Percentiles rank a stretch among this genome's conserved stretches.
phyloP scores from a whole-genome alignment of 1,140 invertebrate genomes.

The Cheumatopsyche charites region DNA sequence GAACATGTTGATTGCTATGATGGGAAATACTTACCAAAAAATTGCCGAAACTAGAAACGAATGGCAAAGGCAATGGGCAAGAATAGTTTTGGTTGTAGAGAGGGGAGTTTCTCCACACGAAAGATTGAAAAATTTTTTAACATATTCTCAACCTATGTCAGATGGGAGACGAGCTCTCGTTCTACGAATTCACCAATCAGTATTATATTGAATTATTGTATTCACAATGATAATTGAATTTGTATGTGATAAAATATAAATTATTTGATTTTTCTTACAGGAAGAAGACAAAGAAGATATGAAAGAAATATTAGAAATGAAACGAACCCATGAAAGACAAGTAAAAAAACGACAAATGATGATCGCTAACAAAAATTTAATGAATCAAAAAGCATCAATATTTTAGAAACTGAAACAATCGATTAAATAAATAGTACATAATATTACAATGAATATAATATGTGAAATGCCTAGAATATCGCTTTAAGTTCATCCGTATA shows the following conservation, averaged over 20 bases:
- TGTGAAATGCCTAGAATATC: too few relatives aligned
- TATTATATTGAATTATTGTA: too few relatives aligned
- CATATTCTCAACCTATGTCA: constrained; percentile 96
- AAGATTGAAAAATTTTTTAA: constrained; percentile 80
- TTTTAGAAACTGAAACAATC: constrained; percentile 35
- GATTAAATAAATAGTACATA: not conserved
- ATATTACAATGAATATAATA: too few relatives aligned
- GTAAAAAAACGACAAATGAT: constrained; percentile 68
- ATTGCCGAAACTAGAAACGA: constrained; percentile 97
- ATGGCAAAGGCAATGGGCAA: constrained; percentile 98
- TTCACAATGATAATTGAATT: not conserved
- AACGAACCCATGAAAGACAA: constrained; percentile 78
- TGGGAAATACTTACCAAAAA: constrained; percentile 99
- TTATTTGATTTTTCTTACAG: constrained; percentile 58
- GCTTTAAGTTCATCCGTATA: too few relatives aligned
- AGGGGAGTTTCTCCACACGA: constrained; percentile 89
- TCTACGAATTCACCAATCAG: constrained; percentile 81
- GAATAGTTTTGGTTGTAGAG: constrained; percentile 96
- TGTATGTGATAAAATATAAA: constrained; percentile 11
- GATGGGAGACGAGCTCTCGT: constrained; percentile 88
- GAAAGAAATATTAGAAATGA: constrained; percentile 92
- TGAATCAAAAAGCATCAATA: constrained; percentile 33
- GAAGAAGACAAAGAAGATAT: constrained; percentile 92
- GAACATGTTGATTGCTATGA: constrained; percentile 99
- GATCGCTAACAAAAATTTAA: constrained; percentile 26